These are phyloP conservation scores for Standfussiana lucernea DNA, from an alignment of 2,888 invertebrate species.

Conservation along the genomic window DNA sequence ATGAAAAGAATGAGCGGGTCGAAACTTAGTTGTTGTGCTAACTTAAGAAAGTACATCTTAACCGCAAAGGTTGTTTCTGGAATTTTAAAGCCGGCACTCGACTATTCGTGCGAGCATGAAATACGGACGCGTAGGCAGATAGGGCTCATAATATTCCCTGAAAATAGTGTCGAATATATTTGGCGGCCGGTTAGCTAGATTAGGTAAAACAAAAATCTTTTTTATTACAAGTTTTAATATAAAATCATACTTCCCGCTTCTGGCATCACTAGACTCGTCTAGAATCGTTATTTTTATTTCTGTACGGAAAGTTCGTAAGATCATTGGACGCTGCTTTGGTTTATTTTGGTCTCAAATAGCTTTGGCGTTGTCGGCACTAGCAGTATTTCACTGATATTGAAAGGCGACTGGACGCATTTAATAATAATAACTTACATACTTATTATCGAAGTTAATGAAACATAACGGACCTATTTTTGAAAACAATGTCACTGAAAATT, in stretches of 20 bases:
- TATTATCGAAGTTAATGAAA: background rate
- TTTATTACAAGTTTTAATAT: background rate
- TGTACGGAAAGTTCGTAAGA: constrained; percentile 70
- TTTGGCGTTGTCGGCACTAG: constrained; percentile 55
- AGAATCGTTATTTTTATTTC: constrained; percentile 72
- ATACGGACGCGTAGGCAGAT: background rate
- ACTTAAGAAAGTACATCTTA: background rate
- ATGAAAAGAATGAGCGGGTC: background rate
- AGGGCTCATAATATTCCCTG: background rate
- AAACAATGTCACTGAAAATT: constrained; percentile 81
- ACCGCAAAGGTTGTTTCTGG: background rate
- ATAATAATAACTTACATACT: background rate
- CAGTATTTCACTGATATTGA: constrained; percentile 71
- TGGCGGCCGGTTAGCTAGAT: background rate
- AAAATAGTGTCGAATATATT: background rate
- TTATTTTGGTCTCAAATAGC: constrained; percentile 74
- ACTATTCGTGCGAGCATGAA: background rate
- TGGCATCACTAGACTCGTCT: constrained; percentile 68
- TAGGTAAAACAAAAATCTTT: background rate
- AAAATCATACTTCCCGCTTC: constrained; percentile 25
- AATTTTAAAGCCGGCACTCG: constrained; percentile 6
- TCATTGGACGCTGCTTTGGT: constrained; percentile 70
- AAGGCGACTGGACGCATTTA: constrained; percentile 62
- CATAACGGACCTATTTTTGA: background rate
- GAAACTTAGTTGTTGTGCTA: background rate